These are phyloP conservation scores for Heliocidaris tuberculata DNA, from an alignment of 35 echinoderm and acorn worm species.

Conservation along the genomic window DNA sequence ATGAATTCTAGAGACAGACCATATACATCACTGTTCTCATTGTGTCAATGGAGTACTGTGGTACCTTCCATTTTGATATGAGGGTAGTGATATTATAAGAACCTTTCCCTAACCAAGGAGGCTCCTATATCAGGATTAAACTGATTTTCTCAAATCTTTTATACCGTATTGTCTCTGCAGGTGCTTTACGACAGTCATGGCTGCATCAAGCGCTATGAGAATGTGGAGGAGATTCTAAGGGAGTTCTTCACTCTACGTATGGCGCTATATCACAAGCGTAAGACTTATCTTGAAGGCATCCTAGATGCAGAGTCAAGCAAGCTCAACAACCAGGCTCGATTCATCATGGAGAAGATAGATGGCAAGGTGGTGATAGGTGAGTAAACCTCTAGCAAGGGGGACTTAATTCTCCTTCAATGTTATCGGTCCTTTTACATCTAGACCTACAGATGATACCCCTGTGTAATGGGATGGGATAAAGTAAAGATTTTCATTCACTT, in stretches of 20 bases:
- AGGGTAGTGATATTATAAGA: too few species aligned
- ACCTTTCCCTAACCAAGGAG: too few species aligned
- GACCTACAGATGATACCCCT: too few species aligned
- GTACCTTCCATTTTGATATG: too few species aligned
- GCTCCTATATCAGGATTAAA: too few species aligned
- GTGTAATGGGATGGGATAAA: too few species aligned
- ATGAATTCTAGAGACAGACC: too few species aligned
- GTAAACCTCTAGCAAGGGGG: neutral
- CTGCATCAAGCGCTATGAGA: slow-evolving; percentile 81
- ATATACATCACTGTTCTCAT: too few species aligned
- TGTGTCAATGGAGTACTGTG: too few species aligned
- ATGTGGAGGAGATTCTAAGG: slow-evolving; percentile 77
- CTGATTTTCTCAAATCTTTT: neutral
- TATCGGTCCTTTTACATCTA: neutral
- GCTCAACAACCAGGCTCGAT: slow-evolving; percentile 96
- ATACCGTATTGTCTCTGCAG: slow-evolving; percentile 3
- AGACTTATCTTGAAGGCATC: slow-evolving; percentile 84
- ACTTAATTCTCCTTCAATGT: neutral
- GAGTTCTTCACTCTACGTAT: slow-evolving; percentile 79
- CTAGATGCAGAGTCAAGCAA: slow-evolving; percentile 74
- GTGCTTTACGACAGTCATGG: slow-evolving; percentile 86
- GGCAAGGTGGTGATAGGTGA: slow-evolving; percentile 85
- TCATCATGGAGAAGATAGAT: slow-evolving; percentile 99
- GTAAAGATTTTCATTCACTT: too few species aligned
- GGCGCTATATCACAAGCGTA: slow-evolving; percentile 72